A percentile compares a stretch with the other conserved stretches of the same genome.
These are phyloP conservation scores for Brachypteracias leptosomus DNA, from an alignment of 2,113 vertebrate genomes.

Conservation along the genomic window DNA sequence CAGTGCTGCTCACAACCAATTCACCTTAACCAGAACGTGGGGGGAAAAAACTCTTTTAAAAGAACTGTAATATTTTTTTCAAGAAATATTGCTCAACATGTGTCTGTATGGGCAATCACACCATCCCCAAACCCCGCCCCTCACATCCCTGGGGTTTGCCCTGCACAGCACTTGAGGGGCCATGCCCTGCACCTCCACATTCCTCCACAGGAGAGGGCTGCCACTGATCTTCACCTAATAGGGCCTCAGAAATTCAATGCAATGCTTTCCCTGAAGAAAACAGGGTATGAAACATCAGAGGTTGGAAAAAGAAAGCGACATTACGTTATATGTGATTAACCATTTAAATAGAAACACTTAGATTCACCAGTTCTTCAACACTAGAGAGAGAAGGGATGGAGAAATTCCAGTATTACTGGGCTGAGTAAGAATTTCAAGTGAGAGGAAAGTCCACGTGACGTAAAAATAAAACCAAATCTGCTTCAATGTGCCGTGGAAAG, in stretches of 20 bases:
- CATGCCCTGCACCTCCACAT: fast-evolving
- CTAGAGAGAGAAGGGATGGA: background rate
- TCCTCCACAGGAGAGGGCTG: background rate
- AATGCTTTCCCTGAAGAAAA: background rate
- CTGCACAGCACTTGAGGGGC: background rate
- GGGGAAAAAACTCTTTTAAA: background rate
- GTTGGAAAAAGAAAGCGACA: background rate
- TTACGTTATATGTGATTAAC: background rate
- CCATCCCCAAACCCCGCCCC: background rate
- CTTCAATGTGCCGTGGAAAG: background rate
- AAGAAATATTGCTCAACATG: background rate
- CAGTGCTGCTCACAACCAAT: background rate
- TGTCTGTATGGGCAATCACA: background rate
- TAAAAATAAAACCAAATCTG: background rate
- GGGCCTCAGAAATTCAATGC: background rate
- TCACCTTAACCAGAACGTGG: background rate
- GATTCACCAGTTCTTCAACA: background rate
- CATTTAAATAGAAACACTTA: background rate
- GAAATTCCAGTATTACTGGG: background rate
- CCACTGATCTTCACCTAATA: background rate
- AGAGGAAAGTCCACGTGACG: background rate
- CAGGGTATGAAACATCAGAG: background rate
- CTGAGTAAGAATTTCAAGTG: background rate
- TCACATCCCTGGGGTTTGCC: fast-evolving
- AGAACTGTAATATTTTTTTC: background rate